Conservation (phyloP, 92 coral and sea anemone genomes). For the Plumapathes pennacea region DNA sequence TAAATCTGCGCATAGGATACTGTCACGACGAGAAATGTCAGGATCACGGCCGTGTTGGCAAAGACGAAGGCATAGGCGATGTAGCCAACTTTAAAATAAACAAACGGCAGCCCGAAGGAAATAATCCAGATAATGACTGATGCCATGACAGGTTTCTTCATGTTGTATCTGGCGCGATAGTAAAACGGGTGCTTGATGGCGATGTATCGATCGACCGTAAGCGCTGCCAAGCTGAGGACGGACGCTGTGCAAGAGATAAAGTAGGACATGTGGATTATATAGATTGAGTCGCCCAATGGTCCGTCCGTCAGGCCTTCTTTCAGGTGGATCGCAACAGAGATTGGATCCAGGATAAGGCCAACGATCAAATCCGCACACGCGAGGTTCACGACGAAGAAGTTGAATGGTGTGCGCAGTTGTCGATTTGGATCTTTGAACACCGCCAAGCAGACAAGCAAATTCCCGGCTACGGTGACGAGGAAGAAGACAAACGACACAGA, state of each 20-base stretch:
- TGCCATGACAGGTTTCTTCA: conserved; percentile 14
- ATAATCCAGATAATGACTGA: conserved; percentile 28
- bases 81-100: conserved; percentile 50
- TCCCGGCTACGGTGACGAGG: conserved; percentile 54
- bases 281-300: conserved; percentile 10
- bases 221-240: conserved; percentile 34
- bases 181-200: conserved; percentile 33
- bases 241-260: conserved; percentile 59
- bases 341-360: conserved; percentile 59
- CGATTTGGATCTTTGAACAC: conserved; percentile 52
- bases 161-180: conserved; percentile 32
- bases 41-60: conserved; percentile 16
- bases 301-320: conserved; percentile 40
- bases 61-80: conserved; percentile 36
- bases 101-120: conserved; percentile 38
- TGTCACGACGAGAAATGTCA: conserved; percentile 16
- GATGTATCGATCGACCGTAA: conserved; percentile 41
- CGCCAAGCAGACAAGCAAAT: conserved; percentile 55
- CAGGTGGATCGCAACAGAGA: conserved; percentile 50
- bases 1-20: conserved; percentile 37
- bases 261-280: conserved; percentile 41
- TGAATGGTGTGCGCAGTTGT: conserved; percentile 57
- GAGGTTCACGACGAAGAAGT: conserved; percentile 38
- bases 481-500: conserved; percentile 25
- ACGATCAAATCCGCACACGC: conserved; percentile 69